Percentiles rank a stretch among this genome's conserved stretches.
Conservation (phyloP, 2,113 vertebrate genomes). For the Alligator sinensis region DNA sequence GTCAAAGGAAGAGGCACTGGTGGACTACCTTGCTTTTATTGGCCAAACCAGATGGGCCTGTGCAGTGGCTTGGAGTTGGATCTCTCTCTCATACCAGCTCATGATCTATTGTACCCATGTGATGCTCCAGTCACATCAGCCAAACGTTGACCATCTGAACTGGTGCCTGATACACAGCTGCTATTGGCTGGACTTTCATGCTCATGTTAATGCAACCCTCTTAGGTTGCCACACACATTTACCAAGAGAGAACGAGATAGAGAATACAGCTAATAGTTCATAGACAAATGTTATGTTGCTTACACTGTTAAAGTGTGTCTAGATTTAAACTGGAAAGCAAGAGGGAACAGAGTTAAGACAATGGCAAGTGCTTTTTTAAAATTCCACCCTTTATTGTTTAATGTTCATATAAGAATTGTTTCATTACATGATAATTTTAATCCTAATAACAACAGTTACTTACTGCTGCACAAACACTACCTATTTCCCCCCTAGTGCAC, state of each 20-base stretch:
- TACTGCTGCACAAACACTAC: fast-evolving
- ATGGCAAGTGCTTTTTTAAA: background rate
- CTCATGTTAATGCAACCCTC: background rate
- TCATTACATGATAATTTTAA: background rate
- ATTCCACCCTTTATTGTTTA: background rate
- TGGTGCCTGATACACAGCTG: conserved; percentile 5
- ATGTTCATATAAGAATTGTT: background rate
- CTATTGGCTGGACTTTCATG: background rate
- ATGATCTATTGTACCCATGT: background rate
- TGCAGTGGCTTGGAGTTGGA: background rate
- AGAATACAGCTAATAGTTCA: background rate
- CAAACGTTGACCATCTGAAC: background rate
- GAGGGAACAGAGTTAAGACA: background rate
- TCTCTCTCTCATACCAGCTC: too few relatives aligned
- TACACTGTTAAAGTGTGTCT: background rate
- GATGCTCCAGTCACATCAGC: background rate
- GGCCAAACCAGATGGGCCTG: background rate
- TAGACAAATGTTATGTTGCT: background rate
- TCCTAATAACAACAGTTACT: background rate
- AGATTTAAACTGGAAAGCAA: background rate
- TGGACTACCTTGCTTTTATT: background rate
- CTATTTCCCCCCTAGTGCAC: fast-evolving
- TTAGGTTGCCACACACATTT: background rate
- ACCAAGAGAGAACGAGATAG: background rate
- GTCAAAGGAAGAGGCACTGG: background rate